Percentiles rank a stretch among this genome's conserved stretches.
These are phyloP conservation scores for Drosophila leonis DNA, from an alignment of 2,888 invertebrate genomes.

Conservation along the genomic window DNA sequence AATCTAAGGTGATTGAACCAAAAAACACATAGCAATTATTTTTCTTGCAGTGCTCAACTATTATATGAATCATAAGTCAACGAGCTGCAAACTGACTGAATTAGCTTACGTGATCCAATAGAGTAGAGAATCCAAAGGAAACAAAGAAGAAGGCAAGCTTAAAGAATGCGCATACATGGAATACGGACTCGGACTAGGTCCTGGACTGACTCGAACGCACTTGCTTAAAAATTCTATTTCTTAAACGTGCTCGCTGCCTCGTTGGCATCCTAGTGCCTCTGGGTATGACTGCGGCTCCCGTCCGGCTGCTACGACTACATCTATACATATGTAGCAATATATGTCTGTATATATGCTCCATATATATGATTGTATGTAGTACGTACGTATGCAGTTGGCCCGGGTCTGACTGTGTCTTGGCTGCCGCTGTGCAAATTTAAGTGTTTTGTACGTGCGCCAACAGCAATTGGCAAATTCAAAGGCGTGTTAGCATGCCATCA, in stretches of 20 bases:
- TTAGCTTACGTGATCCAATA: conserved; percentile 5
- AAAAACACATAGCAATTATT: background rate
- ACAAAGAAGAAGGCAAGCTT: conserved; percentile 16
- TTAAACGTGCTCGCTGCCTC: conserved; percentile 70
- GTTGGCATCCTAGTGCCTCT: conserved; percentile 57
- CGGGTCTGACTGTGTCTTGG: conserved; percentile 56
- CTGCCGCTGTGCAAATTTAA: conserved; percentile 81
- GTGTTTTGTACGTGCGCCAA: conserved; percentile 83
- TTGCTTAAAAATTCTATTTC: conserved; percentile 81
- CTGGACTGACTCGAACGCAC: conserved; percentile 58
- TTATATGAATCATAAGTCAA: background rate
- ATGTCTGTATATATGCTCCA: conserved; percentile 7
- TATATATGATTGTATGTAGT: conserved; percentile 11
- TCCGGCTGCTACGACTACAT: conserved; percentile 46
- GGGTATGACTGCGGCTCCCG: conserved; percentile 54
- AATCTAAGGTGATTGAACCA: background rate
- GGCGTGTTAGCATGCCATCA: conserved; percentile 83
- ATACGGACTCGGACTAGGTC: conserved; percentile 38
- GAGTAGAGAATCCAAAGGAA: conserved; percentile 6
- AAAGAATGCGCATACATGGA: conserved; percentile 29
- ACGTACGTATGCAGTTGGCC: conserved; percentile 45
- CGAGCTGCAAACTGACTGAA: conserved; percentile 2
- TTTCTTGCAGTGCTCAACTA: background rate
- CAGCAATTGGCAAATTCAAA: conserved; percentile 84
- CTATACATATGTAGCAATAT: conserved; percentile 37